A percentile compares a stretch with the other conserved stretches of the same genome.
Conservation (phyloP, 2,888 invertebrate genomes). For the Limnephilus auricula region DNA sequence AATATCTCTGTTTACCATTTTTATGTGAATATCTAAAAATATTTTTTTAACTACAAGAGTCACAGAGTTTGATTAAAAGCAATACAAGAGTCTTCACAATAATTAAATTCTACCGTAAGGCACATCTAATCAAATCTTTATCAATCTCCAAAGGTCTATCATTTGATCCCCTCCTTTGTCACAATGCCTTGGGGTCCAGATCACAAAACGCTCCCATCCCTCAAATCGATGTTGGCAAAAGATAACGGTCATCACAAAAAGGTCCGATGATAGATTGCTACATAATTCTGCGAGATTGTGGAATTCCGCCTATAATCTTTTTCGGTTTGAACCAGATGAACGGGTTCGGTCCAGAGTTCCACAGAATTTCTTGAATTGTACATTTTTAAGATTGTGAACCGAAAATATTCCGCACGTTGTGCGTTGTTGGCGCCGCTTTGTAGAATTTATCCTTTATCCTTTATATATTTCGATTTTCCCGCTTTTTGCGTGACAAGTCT, state of each 20-base stretch:
- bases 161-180: constrained; percentile 27
- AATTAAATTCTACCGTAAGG: neutral
- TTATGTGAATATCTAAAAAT: too few relatives aligned
- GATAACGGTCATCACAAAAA: constrained; percentile 8
- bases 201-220: neutral
- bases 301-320: constrained; percentile 16
- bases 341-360: neutral
- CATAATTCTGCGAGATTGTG: constrained; percentile 19
- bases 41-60: neutral
- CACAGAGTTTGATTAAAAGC: neutral
- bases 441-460: constrained; percentile 40
- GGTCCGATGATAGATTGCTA: constrained; percentile 25
- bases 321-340: constrained; percentile 10
- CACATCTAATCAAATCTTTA: neutral
- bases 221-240: neutral
- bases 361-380: constrained; percentile 34
- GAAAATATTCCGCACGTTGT: constrained; percentile 31
- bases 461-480: constrained; percentile 35
- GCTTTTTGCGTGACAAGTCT: constrained; percentile 38
- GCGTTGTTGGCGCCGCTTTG: constrained; percentile 16
- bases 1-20: too few relatives aligned
- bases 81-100: neutral
- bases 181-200: neutral
- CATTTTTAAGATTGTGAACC: constrained; percentile 45
- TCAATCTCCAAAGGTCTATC: neutral